A percentile compares a stretch with the other conserved stretches of the same genome.
Evolutionary conservation across 2,797 vertebrate genomes (phyloP).

Genomic region (Holocentrus rufus): DNA sequence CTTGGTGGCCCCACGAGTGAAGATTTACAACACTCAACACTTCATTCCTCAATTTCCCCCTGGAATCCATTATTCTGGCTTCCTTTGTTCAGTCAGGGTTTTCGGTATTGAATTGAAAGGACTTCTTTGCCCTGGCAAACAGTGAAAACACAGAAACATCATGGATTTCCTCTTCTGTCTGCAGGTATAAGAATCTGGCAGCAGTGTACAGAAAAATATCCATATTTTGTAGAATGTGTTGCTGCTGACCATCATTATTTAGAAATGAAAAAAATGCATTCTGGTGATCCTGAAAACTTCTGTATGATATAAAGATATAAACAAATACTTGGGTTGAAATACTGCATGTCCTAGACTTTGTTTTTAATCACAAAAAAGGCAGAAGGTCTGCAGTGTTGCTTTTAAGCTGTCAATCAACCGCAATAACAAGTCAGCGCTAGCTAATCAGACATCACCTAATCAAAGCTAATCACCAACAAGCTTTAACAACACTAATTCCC

Average conservation of each 20-base stretch:
- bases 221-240: conserved; percentile 22
- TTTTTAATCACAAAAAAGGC: conserved; percentile 12
- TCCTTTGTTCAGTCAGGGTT: conserved; percentile 69
- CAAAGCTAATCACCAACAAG: conserved; percentile 43
- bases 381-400: conserved; percentile 6
- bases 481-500: conserved; percentile 41
- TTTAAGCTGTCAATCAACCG: conserved; percentile 14
- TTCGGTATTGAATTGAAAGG: conserved; percentile 60
- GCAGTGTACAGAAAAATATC: conserved; percentile 26
- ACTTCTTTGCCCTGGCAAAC: conserved; percentile 56
- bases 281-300: background rate
- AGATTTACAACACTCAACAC: conserved; percentile 69
- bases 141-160: conserved; percentile 51
- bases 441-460: conserved; percentile 64
- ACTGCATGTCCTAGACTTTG: background rate
- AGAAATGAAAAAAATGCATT: background rate
- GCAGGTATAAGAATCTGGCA: conserved; percentile 34
- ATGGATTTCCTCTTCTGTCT: conserved; percentile 50
- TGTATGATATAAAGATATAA: no score
- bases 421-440: conserved; percentile 40
- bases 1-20: conserved; percentile 56
- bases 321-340: background rate
- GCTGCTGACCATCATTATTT: conserved; percentile 4
- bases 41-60: conserved; percentile 66
- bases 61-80: conserved; percentile 74